These are phyloP conservation scores for Globia sparganii DNA, from an alignment of 2,888 invertebrate species.

Conservation along the genomic window DNA sequence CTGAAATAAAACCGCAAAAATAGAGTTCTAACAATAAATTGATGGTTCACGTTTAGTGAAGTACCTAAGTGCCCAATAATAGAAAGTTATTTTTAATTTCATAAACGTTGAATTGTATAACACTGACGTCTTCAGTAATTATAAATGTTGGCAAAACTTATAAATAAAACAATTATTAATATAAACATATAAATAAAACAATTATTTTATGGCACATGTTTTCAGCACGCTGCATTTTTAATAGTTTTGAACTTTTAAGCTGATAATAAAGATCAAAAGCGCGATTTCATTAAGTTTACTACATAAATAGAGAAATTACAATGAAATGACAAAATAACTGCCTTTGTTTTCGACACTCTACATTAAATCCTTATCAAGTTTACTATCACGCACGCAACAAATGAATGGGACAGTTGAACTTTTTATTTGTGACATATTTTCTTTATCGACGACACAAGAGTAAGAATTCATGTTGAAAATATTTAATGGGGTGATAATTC, in stretches of 20 bases:
- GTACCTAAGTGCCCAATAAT: background rate
- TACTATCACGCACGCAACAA: conserved; percentile 79
- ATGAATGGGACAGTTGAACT: conserved; percentile 77
- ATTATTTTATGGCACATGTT: conserved; percentile 27
- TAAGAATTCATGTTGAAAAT: conserved; percentile 68
- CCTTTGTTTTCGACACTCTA: conserved; percentile 75
- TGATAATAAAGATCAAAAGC: conserved; percentile 43
- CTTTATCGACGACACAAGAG: conserved; percentile 69
- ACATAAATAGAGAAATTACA: conserved; percentile 49
- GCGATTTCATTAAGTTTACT: conserved; percentile 28
- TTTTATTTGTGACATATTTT: conserved; percentile 74
- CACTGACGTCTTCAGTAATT: conserved; percentile 8
- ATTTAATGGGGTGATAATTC: conserved; percentile 69
- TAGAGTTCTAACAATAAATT: background rate
- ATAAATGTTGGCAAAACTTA: conserved; percentile 25
- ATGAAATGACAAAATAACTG: conserved; percentile 72
- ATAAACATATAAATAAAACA: conserved; percentile 23
- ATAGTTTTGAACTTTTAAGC: conserved; percentile 35
- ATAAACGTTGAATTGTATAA: conserved; percentile 4
- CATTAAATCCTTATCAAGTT: conserved; percentile 80
- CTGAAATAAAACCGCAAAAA: conserved; percentile 4
- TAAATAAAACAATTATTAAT: conserved; percentile 31
- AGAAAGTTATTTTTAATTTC: conserved; percentile 4
- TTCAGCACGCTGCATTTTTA: conserved; percentile 28
- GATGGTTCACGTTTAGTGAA: background rate